These are phyloP conservation scores for Ylistrum balloti DNA, from an alignment of 1,140 invertebrate genomes.

Conservation along the genomic window DNA sequence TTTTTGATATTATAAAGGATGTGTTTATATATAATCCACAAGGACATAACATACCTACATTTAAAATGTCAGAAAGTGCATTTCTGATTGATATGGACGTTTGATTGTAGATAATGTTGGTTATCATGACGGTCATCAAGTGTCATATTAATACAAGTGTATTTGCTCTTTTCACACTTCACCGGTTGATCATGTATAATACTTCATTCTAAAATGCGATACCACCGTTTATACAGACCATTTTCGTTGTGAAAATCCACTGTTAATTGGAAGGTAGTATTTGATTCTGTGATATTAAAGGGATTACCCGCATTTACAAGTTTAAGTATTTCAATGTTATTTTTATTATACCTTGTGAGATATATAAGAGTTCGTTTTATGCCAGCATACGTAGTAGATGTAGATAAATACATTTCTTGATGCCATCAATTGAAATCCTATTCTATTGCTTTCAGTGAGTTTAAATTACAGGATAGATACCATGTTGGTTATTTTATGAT, in stretches of 20 bases:
- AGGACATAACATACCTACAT: too few relatives aligned
- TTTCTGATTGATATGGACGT: too few relatives aligned
- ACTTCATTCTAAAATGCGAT: not conserved
- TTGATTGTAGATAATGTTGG: too few relatives aligned
- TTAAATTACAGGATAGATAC: not conserved
- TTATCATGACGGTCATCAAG: not conserved
- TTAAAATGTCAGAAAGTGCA: too few relatives aligned
- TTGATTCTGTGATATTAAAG: not conserved
- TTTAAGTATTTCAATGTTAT: not conserved
- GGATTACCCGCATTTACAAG: not conserved
- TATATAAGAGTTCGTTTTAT: slow-evolving; percentile 17
- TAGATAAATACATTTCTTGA: slow-evolving; percentile 36
- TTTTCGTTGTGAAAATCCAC: not conserved
- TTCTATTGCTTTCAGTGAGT: not conserved
- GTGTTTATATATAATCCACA: too few relatives aligned
- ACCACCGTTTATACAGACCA: not conserved
- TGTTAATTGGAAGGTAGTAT: slow-evolving; percentile 21
- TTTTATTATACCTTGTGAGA: not conserved
- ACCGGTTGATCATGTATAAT: not conserved
- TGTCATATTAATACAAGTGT: too few relatives aligned
- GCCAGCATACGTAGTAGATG: slow-evolving; percentile 12
- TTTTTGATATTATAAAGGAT: too few relatives aligned
- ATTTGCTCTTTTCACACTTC: not conserved
- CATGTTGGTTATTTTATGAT: not conserved
- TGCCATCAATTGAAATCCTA: slow-evolving; percentile 16